A percentile compares a stretch with the other conserved stretches of the same genome.
These are phyloP conservation scores for Cromileptes altivelis DNA, from an alignment of 2,113 vertebrate genomes.

Conservation along the genomic window DNA sequence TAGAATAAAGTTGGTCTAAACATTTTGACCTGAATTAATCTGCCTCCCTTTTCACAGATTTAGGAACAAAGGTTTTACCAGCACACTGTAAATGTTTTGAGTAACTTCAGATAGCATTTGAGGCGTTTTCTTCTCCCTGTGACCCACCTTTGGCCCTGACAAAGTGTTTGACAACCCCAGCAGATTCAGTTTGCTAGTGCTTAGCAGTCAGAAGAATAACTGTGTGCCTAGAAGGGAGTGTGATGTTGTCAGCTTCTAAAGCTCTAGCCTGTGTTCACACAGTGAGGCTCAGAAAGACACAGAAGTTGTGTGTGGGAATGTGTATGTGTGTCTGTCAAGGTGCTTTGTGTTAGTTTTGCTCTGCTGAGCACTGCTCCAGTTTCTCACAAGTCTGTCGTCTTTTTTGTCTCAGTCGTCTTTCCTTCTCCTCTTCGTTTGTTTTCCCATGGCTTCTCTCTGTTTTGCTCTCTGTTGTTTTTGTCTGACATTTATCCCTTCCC, in stretches of 20 bases:
- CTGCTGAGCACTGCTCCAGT: constrained; percentile 23
- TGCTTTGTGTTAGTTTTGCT: constrained; percentile 59
- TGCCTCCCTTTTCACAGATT: neutral
- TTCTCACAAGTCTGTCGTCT: constrained; percentile 34
- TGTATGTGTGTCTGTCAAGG: constrained; percentile 26
- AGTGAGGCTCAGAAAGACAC: constrained; percentile 28
- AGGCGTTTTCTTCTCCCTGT: neutral
- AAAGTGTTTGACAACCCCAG: constrained; percentile 46
- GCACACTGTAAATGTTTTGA: neutral
- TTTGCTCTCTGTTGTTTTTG: constrained; percentile 19
- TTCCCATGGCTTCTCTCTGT: neutral
- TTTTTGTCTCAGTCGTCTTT: constrained; percentile 25
- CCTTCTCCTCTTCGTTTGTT: neutral
- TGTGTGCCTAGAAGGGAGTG: constrained; percentile 44
- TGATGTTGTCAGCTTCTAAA: constrained; percentile 50
- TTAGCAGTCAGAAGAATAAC: constrained; percentile 46
- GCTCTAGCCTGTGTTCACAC: constrained; percentile 39
- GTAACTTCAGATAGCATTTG: neutral
- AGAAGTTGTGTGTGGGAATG: constrained; percentile 15
- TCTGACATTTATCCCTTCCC: neutral
- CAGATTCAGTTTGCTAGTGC: constrained; percentile 4
- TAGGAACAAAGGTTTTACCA: neutral
- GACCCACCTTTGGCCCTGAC: constrained; percentile 38
- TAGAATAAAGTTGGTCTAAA: neutral
- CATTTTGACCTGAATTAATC: neutral